Evolutionary conservation across 2,113 vertebrate genomes (phyloP).

Genomic region (Hyla sarda): DNA sequence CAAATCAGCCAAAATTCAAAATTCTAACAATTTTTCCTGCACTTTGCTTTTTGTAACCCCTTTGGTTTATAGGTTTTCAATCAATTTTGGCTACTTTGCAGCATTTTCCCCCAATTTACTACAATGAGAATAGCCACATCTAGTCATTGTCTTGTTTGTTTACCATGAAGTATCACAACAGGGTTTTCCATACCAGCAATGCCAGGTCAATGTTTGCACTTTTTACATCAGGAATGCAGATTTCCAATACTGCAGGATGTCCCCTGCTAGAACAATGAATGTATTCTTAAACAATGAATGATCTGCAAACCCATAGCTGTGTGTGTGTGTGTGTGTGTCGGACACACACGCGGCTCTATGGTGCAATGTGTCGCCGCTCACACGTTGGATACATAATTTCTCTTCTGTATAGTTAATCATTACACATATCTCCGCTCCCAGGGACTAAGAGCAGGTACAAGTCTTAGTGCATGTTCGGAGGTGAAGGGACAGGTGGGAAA

Average conservation of each 20-base stretch:
- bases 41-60: neutral
- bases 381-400: neutral
- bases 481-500: conserved; percentile 15
- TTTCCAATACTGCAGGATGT: neutral
- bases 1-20: too few species aligned
- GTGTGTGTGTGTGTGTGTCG: too few species aligned
- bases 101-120: neutral
- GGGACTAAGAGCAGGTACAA: neutral
- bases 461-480: neutral
- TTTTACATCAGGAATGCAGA: too few species aligned
- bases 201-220: neutral
- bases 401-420: neutral
- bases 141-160: neutral
- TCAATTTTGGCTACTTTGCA: neutral
- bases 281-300: neutral
- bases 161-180: neutral
- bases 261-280: neutral
- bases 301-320: neutral
- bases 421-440: neutral
- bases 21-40: neutral
- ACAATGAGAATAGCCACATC: neutral
- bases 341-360: neutral
- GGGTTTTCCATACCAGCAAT: neutral
- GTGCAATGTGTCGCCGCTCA: neutral
- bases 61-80: neutral